phyloP scores from a whole-genome alignment of 2,113 vertebrate species.

The Lagopus leucura region DNA sequence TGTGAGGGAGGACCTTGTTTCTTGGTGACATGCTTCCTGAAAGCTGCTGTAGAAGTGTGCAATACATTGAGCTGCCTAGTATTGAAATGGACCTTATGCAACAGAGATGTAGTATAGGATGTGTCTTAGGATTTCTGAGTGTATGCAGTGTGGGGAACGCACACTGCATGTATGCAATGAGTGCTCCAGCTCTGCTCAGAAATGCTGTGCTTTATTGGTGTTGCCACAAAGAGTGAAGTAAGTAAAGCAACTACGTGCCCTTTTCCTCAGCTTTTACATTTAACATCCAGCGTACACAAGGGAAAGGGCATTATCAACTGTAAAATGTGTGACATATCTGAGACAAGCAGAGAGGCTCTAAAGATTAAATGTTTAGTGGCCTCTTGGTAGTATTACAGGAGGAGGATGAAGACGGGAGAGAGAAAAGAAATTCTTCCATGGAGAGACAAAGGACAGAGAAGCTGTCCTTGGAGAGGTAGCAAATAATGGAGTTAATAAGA shows the following conservation, averaged over 20 bases:
- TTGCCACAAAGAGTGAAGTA: not conserved
- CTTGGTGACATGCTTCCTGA: not conserved
- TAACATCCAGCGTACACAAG: not conserved
- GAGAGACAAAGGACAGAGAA: not conserved
- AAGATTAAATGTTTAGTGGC: not conserved
- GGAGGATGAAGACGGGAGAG: not conserved
- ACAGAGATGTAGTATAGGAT: not conserved
- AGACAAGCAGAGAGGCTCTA: not conserved
- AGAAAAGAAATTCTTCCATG: not conserved
- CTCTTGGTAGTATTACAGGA: not conserved
- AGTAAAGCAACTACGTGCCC: not conserved
- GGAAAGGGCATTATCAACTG: not conserved
- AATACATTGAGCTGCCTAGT: not conserved
- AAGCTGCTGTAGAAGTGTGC: not conserved
- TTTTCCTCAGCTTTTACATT: conserved; percentile 3
- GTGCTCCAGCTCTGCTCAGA: not conserved
- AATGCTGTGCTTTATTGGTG: not conserved
- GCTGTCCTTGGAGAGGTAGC: not conserved
- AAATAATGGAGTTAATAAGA: not conserved
- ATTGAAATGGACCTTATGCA: not conserved
- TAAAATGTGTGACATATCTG: not conserved
- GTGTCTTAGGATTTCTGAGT: not conserved
- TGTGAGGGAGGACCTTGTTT: not conserved
- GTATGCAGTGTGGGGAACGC: not conserved
- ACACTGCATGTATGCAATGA: not conserved